phyloP scores from a whole-genome alignment of 2,888 invertebrate species.

The Limenitis camilla region DNA sequence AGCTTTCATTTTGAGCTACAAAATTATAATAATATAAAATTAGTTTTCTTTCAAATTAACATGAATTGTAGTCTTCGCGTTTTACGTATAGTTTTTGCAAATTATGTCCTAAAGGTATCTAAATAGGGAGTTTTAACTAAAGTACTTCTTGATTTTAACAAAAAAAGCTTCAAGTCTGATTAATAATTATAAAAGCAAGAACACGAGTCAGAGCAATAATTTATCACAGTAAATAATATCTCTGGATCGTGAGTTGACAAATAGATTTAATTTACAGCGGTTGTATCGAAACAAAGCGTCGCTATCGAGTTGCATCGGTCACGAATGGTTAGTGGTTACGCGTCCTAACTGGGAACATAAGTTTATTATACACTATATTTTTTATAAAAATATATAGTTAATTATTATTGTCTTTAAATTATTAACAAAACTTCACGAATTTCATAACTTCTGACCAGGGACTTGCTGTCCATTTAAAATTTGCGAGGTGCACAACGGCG shows the following conservation, averaged over 20 bases:
- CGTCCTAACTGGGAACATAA: not conserved
- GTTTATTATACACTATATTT: not conserved
- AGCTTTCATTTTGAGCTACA: too few species aligned
- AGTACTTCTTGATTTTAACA: too few species aligned
- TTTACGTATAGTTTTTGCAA: too few species aligned
- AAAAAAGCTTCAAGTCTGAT: too few species aligned
- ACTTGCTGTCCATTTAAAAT: too few species aligned
- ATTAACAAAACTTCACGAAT: not conserved
- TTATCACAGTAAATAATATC: conserved; percentile 5
- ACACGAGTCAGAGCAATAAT: not conserved
- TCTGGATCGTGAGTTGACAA: conserved; percentile 66
- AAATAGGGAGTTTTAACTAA: too few species aligned
- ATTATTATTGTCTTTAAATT: too few species aligned
- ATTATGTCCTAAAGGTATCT: too few species aligned
- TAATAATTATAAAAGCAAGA: not conserved
- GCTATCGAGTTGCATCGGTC: conserved; percentile 65
- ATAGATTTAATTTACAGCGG: conserved; percentile 73
- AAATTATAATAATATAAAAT: too few species aligned
- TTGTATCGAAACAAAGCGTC: conserved; percentile 69
- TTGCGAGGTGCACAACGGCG: too few species aligned
- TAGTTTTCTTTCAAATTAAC: too few species aligned
- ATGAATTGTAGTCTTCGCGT: too few species aligned
- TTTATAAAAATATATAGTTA: not conserved
- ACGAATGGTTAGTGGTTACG: conserved; percentile 49
- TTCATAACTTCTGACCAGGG: not conserved